phyloP scores from a whole-genome alignment of 2,888 invertebrate species.

The Agrenia bidenticulata region DNA sequence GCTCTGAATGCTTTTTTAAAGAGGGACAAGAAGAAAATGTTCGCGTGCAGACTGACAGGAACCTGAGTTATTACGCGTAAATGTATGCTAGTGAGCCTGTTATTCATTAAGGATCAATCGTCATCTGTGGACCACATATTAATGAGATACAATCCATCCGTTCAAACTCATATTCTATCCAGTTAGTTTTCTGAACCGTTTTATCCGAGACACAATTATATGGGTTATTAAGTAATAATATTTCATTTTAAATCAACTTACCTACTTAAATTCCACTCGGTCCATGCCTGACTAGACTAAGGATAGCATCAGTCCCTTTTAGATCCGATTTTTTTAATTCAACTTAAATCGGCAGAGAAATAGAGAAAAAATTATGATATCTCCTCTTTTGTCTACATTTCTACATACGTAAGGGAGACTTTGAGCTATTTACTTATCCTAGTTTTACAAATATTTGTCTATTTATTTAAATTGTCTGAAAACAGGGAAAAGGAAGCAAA shows the following conservation, averaged over 20 bases:
- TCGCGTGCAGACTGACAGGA: constrained; percentile 50
- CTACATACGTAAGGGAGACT: too few species aligned
- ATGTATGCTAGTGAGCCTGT: constrained; percentile 40
- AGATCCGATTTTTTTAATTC: neutral
- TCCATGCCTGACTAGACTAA: neutral
- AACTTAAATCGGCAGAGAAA: neutral
- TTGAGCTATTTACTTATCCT: too few species aligned
- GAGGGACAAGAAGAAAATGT: constrained; percentile 16
- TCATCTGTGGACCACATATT: constrained; percentile 46
- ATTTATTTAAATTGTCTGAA: too few species aligned
- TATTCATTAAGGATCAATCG: constrained; percentile 47
- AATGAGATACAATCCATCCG: constrained; percentile 36
- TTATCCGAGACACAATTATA: too few species aligned
- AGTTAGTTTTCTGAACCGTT: neutral
- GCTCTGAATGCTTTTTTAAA: constrained; percentile 23
- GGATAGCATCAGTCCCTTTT: too few species aligned
- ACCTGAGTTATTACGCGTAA: constrained; percentile 46
- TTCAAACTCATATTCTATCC: neutral
- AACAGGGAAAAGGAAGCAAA: too few species aligned
- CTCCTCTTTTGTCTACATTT: too few species aligned
- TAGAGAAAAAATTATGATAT: too few species aligned
- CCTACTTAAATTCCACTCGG: neutral
- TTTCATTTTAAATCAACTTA: too few species aligned
- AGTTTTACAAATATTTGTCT: too few species aligned
- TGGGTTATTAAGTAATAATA: too few species aligned